Base-by-base conservation (phyloP, 2,113 vertebrate genomes). In the Symphodus melops region DNA sequence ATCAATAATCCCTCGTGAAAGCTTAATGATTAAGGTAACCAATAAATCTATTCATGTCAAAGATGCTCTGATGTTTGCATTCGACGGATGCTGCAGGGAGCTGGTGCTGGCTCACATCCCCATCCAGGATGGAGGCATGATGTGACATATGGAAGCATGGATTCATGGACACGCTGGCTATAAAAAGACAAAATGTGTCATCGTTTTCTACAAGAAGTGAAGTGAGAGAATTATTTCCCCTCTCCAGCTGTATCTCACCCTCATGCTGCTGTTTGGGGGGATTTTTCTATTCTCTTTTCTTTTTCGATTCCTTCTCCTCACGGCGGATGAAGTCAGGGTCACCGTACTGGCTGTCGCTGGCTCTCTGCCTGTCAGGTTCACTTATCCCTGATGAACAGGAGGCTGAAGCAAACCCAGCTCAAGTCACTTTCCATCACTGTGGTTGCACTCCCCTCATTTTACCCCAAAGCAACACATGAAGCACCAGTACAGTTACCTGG, bases 351-450 rank as follows among this genome's bases (percentile, higher is more conserved):
- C 69, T 77, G 68, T 28, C 1, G 51, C 49, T 59, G 79, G 73
- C 69, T 77, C 70, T 28, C 57, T 57, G 68, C 53, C 70, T 88
- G 88, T 89, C 91, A 82, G 73, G 3, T 68, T 67, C 56, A 48
- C 76, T 89, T 80, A 84, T 1, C 21, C 33, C 67, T 82, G 81
- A 85, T 63, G 83, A 51, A 64, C 57, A 8, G 62, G n/a, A 52
- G 55, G 49, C 76, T 46, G 59, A 62, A 21, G 69, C 55, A 2
- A 80, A 79, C 70, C 70, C 84, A 72, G 82, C 72, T 58, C 56
- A 25, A 69, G 78, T 86, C 86, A 82, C 80, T 82, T 85, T 68
- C 59, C 41, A 81, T 83, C 82, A 86, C 48, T 17, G 65, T 13
- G 58, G 42, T 17, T 64, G 25, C 44, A 60, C 72, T 81, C 23